phyloP scores from a whole-genome alignment of 1,140 invertebrate species.

The Drosophila seguyi region DNA sequence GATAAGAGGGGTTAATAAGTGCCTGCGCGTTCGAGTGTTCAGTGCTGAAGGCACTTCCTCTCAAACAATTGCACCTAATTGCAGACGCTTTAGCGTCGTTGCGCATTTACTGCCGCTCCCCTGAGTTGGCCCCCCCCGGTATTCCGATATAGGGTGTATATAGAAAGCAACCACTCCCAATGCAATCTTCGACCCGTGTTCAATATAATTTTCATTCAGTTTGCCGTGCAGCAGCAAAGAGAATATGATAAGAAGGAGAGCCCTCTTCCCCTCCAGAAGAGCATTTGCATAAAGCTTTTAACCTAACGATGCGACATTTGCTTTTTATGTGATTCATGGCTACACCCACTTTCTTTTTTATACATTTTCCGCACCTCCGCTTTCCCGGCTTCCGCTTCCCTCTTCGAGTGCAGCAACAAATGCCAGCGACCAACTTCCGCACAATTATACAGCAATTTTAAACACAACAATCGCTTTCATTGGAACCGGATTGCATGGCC shows the following conservation, averaged over 20 bases:
- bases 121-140: neutral
- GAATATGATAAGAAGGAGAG: slow-evolving; percentile 35
- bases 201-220: slow-evolving; percentile 50
- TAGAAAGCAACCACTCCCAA: slow-evolving; percentile 3
- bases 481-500: slow-evolving; percentile 53
- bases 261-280: no score
- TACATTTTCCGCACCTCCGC: neutral
- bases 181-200: slow-evolving; percentile 13
- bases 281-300: slow-evolving; percentile 68
- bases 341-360: neutral
- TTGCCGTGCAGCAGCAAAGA: slow-evolving; percentile 20
- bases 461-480: slow-evolving; percentile 69
- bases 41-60: slow-evolving; percentile 24
- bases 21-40: slow-evolving; percentile 8
- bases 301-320: slow-evolving; percentile 56
- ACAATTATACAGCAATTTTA: slow-evolving; percentile 73
- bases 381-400: neutral
- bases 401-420: slow-evolving; percentile 21
- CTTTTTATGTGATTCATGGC: slow-evolving; percentile 63
- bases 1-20: slow-evolving; percentile 27
- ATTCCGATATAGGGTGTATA: slow-evolving; percentile 6
- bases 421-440: slow-evolving; percentile 40
- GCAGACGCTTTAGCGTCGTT: slow-evolving; percentile 25
- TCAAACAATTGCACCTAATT: slow-evolving; percentile 64
- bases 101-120: slow-evolving; percentile 1